phyloP scores from a whole-genome alignment of 2,888 invertebrate genomes.

The Aspidiotus destructor region DNA sequence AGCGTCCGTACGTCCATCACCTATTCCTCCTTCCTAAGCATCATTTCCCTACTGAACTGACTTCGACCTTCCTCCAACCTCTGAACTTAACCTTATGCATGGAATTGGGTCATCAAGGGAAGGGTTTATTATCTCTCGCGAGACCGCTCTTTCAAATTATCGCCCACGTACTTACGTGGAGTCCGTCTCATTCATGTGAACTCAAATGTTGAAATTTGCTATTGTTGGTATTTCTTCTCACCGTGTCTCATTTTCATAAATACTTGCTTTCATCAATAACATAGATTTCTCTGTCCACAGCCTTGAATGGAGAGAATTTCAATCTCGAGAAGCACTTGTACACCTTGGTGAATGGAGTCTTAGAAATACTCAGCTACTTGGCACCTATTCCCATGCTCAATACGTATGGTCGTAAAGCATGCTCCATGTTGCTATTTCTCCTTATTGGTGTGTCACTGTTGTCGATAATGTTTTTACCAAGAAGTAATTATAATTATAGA shows the following conservation, averaged over 20 bases:
- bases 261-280: too few species aligned
- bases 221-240: too few species aligned
- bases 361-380: constrained; percentile 49
- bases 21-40: too few species aligned
- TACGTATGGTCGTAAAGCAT: constrained; percentile 45
- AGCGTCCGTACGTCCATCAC: too few species aligned
- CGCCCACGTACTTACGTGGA: too few species aligned
- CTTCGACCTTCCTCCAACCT: constrained; percentile 36
- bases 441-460: constrained; percentile 45
- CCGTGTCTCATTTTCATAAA: too few species aligned
- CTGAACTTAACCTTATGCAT: constrained; percentile 38
- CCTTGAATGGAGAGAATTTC: constrained; percentile 48
- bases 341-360: constrained; percentile 46
- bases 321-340: constrained; percentile 47
- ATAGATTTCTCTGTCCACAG: constrained; percentile 38
- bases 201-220: too few species aligned
- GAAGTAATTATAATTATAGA: constrained; percentile 28
- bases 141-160: too few species aligned
- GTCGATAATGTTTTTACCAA: constrained; percentile 41
- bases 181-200: too few species aligned
- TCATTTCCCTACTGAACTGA: too few species aligned
- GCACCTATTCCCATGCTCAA: constrained; percentile 46
- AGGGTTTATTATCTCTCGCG: too few species aligned
- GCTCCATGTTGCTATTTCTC: constrained; percentile 44
- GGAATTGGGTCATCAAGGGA: constrained; percentile 36